A percentile compares a stretch with the other conserved stretches of the same genome.
These are phyloP conservation scores for Leucania comma DNA, from an alignment of 2,888 invertebrate genomes.

Conservation along the genomic window DNA sequence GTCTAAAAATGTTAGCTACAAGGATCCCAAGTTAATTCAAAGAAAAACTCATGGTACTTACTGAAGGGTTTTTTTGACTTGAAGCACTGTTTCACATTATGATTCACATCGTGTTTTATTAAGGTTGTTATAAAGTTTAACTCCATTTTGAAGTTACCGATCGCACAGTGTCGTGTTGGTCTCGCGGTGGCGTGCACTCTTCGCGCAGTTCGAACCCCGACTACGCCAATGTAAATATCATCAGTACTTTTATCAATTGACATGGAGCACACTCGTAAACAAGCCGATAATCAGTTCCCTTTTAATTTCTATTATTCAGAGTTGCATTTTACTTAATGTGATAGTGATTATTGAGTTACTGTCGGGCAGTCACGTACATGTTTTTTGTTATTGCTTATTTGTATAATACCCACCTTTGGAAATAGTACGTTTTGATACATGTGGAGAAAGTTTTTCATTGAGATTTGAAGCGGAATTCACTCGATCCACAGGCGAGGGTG, in stretches of 20 bases:
- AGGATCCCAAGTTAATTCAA: neutral
- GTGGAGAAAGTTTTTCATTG: too few relatives aligned
- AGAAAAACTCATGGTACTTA: slow-evolving; percentile 65
- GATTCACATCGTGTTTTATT: slow-evolving; percentile 88
- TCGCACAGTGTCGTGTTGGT: slow-evolving; percentile 49
- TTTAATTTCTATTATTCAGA: slow-evolving; percentile 62
- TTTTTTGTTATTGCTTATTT: slow-evolving; percentile 33
- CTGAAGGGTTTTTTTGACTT: slow-evolving; percentile 87
- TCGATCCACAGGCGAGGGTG: too few relatives aligned
- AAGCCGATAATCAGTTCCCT: slow-evolving; percentile 71
- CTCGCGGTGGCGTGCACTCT: slow-evolving; percentile 69
- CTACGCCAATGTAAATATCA: slow-evolving; percentile 79
- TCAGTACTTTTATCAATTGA: slow-evolving; percentile 78
- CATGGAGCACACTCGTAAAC: slow-evolving; percentile 74
- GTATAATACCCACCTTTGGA: slow-evolving; percentile 40
- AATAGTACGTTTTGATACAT: slow-evolving; percentile 4
- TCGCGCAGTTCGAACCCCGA: slow-evolving; percentile 69
- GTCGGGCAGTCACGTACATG: slow-evolving; percentile 40
- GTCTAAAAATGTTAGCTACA: too few relatives aligned
- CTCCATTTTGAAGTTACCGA: slow-evolving; percentile 79
- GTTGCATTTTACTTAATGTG: slow-evolving; percentile 52
- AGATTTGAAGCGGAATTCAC: too few relatives aligned
- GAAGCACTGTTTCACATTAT: slow-evolving; percentile 88
- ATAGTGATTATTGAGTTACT: slow-evolving; percentile 43
- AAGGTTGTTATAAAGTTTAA: slow-evolving; percentile 85